These are phyloP conservation scores for Agapostemon virescens DNA, from an alignment of 2,888 invertebrate genomes.

Conservation along the genomic window DNA sequence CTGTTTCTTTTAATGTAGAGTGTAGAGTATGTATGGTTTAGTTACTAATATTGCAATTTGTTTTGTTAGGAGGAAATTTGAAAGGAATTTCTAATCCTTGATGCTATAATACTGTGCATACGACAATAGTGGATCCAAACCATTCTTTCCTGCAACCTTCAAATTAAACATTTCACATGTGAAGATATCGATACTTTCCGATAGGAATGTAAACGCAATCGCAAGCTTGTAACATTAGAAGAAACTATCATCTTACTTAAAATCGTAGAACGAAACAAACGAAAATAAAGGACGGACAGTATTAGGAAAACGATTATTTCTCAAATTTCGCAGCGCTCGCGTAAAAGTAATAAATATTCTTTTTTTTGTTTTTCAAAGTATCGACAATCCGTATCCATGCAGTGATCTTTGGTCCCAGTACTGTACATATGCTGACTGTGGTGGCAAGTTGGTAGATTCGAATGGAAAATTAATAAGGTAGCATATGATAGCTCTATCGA, in stretches of 20 bases:
- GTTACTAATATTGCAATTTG: conserved; percentile 61
- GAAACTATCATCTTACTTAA: not conserved
- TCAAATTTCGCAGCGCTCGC: conserved; percentile 32
- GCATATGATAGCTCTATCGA: conserved; percentile 54
- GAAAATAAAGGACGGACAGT: conserved; percentile 35
- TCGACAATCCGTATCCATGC: conserved; percentile 21
- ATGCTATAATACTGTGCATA: conserved; percentile 48
- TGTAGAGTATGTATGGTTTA: conserved; percentile 59
- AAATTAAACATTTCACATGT: conserved; percentile 21
- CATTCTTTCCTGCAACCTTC: conserved; percentile 3
- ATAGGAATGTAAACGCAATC: conserved; percentile 32
- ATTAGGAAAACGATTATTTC: conserved; percentile 17
- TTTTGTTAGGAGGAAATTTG: conserved; percentile 34
- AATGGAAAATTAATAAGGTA: conserved; percentile 57
- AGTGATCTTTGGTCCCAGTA: conserved; percentile 38
- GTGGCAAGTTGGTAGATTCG: conserved; percentile 46
- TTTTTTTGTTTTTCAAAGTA: conserved; percentile 26
- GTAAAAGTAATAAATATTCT: conserved; percentile 28
- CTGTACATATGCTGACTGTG: conserved; percentile 48
- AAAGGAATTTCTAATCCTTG: conserved; percentile 36
- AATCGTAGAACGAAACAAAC: conserved; percentile 2
- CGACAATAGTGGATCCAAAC: conserved; percentile 32
- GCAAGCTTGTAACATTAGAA: conserved; percentile 18
- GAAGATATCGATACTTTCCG: conserved; percentile 15
- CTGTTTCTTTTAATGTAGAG: conserved; percentile 44